A percentile compares a stretch with the other conserved stretches of the same genome.
These are phyloP conservation scores for Myopa tessellatipennis DNA, from an alignment of 2,888 invertebrate species.

Conservation along the genomic window DNA sequence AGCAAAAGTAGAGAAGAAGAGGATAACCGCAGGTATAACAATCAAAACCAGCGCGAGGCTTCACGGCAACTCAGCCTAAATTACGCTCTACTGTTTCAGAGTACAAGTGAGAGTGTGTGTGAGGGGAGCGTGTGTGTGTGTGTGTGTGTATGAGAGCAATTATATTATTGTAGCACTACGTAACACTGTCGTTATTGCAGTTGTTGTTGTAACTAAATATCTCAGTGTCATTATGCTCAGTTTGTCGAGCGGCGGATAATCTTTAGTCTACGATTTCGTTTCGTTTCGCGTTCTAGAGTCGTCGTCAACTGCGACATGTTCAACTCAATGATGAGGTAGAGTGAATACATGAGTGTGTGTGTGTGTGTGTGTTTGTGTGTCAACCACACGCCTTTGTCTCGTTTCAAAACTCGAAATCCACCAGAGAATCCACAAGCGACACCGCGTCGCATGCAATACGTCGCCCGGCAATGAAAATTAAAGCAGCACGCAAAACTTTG, in stretches of 20 bases:
- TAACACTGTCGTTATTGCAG: conserved; percentile 25
- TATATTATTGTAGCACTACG: too few species aligned
- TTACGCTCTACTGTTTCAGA: background rate
- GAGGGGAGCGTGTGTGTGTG: conserved; percentile 16
- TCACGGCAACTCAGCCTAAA: background rate
- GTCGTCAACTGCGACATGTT: background rate
- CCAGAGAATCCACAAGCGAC: background rate
- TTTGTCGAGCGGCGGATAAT: conserved; percentile 39
- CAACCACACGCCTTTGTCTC: background rate
- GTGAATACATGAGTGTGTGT: background rate
- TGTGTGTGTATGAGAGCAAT: conserved; percentile 21
- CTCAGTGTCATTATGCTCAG: conserved; percentile 39
- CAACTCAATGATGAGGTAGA: background rate
- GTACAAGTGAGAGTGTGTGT: conserved; percentile 28
- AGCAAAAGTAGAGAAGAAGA: too few species aligned
- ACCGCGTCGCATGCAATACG: background rate
- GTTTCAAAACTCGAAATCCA: background rate
- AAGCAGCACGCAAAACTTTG: conserved; percentile 11
- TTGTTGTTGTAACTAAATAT: conserved; percentile 30
- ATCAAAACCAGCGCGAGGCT: too few species aligned
- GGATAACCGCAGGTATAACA: too few species aligned
- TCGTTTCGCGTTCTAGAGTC: background rate
- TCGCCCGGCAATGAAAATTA: background rate
- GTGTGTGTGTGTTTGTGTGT: conserved; percentile 3
- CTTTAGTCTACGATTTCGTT: conserved; percentile 13